These are phyloP conservation scores for Serrognathus titanus DNA, from an alignment of 2,888 invertebrate species.

Conservation along the genomic window DNA sequence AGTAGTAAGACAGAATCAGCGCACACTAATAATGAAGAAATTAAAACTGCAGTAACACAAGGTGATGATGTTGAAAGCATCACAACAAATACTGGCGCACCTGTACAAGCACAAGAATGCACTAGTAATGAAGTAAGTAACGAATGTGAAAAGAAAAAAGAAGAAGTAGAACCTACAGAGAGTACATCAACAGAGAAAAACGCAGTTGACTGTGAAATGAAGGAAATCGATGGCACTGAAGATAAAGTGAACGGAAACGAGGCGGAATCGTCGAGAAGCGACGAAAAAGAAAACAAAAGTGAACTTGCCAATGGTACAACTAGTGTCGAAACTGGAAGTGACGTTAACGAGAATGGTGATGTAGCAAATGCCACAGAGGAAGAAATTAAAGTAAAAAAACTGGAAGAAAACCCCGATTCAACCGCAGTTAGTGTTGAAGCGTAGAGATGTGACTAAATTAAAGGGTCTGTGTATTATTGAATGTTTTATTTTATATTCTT, in stretches of 20 bases:
- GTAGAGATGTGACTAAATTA: conserved; percentile 35
- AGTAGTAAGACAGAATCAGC: too few species aligned
- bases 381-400: conserved; percentile 58
- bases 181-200: conserved; percentile 37
- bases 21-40: too few species aligned
- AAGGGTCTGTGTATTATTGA: conserved; percentile 12
- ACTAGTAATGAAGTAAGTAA: conserved; percentile 10
- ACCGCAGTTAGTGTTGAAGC: conserved; percentile 52
- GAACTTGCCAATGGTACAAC: conserved; percentile 42
- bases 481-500: conserved; percentile 7
- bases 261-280: conserved; percentile 35
- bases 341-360: conserved; percentile 21
- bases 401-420: conserved; percentile 52
- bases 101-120: conserved; percentile 6
- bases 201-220: conserved; percentile 41
- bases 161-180: conserved; percentile 41
- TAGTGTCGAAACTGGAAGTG: conserved; percentile 12
- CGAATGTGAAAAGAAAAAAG: conserved; percentile 23
- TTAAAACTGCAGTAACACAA: too few species aligned
- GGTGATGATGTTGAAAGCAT: conserved; percentile 20
- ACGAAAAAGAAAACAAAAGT: conserved; percentile 48
- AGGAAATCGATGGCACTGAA: conserved; percentile 13
- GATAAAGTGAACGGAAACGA: conserved; percentile 41
- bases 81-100: conserved; percentile 20
- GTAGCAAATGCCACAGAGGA: conserved; percentile 22